A percentile compares a stretch with the other conserved stretches of the same genome.
phyloP scores from a whole-genome alignment of 2,797 vertebrate species.

The Hemitrygon akajei region DNA sequence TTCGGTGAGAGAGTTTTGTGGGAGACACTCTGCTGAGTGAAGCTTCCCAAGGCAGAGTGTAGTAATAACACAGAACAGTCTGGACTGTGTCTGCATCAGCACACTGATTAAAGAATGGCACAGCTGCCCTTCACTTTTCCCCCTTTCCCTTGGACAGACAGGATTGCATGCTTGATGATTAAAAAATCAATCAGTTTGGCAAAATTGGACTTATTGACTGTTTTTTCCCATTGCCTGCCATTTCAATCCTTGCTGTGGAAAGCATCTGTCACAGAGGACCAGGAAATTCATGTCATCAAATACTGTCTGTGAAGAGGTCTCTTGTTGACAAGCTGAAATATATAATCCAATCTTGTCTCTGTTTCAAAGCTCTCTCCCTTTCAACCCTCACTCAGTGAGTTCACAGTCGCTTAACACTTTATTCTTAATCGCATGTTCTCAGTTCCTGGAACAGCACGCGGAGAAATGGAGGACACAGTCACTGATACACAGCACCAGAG shows the following conservation, averaged over 20 bases:
- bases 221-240: not conserved
- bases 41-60: not conserved
- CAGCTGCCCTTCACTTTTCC: not conserved
- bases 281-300: not conserved
- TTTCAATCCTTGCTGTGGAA: not conserved
- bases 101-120: conserved; percentile 5
- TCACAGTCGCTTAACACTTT: not conserved
- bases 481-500: too few species aligned
- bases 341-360: not conserved
- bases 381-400: not conserved
- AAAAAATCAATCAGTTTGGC: not conserved
- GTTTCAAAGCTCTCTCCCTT: not conserved
- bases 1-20: not conserved
- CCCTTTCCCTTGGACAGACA: not conserved
- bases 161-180: not conserved
- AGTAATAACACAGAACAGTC: conserved; percentile 1
- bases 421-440: not conserved
- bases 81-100: not conserved
- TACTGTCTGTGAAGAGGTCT: not conserved
- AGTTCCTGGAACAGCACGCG: too few species aligned
- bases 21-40: not conserved
- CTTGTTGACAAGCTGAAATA: not conserved
- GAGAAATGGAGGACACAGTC: too few species aligned
- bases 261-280: not conserved
- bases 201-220: not conserved